Percentiles rank a stretch among this genome's conserved stretches.
Evolutionary conservation across 2,888 invertebrate genomes (phyloP).

Genomic region (Muschampia plurimacula): DNA sequence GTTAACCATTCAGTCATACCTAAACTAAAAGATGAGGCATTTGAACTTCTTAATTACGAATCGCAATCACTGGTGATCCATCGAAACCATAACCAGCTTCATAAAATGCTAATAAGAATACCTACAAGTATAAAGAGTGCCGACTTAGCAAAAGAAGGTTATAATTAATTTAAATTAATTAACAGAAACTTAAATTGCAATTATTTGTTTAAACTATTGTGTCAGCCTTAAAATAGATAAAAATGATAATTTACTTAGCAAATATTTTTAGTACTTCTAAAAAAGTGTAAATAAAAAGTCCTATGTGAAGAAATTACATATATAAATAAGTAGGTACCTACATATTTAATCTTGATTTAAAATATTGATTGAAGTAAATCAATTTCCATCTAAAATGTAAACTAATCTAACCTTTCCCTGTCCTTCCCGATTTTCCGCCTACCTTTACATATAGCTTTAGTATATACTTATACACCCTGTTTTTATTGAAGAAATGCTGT

Average conservation of each 20-base stretch:
- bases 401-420: slow-evolving; percentile 52
- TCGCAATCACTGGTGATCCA: slow-evolving; percentile 25
- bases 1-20: slow-evolving; percentile 18
- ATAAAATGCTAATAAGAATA: slow-evolving; percentile 16
- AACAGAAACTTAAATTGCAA: not conserved
- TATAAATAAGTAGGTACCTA: too few species aligned
- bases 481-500: slow-evolving; percentile 72
- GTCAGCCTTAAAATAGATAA: not conserved
- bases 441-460: slow-evolving; percentile 83
- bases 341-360: too few species aligned
- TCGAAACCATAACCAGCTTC: slow-evolving; percentile 41
- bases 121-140: not conserved
- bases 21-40: slow-evolving; percentile 29
- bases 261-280: not conserved
- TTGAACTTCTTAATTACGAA: slow-evolving; percentile 19
- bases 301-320: not conserved
- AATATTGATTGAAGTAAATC: slow-evolving; percentile 9
- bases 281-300: not conserved
- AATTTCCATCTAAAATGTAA: slow-evolving; percentile 20
- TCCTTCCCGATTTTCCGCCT: slow-evolving; percentile 71
- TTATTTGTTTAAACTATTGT: not conserved
- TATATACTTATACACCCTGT: slow-evolving; percentile 71
- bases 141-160: not conserved
- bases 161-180: too few species aligned
- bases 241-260: too few species aligned